A percentile compares a stretch with the other conserved stretches of the same genome.
Evolutionary conservation across 2,113 vertebrate species (phyloP).

Genomic region (Loxodonta africana): DNA sequence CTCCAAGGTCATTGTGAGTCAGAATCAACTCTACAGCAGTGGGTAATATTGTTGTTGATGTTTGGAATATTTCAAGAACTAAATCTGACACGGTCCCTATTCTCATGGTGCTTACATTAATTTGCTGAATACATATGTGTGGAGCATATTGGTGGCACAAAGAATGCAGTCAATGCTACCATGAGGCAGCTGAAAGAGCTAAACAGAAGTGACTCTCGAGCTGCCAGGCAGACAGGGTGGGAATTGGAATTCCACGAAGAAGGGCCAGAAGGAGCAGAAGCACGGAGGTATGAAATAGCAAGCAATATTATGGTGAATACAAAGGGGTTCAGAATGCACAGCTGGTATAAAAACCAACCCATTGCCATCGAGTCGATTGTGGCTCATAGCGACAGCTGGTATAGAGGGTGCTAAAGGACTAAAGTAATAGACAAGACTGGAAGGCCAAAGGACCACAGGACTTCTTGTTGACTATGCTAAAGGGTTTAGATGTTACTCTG

Average conservation of each 20-base stretch:
- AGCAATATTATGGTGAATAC: not conserved
- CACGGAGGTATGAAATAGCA: not conserved
- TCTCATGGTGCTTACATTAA: not conserved
- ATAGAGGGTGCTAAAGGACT: not conserved
- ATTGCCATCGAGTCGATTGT: too few species aligned
- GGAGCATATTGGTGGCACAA: not conserved
- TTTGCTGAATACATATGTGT: not conserved
- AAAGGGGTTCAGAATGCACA: not conserved
- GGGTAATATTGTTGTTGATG: not conserved
- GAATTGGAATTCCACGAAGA: not conserved
- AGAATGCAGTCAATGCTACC: not conserved
- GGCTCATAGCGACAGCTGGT: not conserved
- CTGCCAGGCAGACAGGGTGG: not conserved
- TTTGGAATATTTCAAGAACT: not conserved
- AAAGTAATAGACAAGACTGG: not conserved
- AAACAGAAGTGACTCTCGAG: not conserved
- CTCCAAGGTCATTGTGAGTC: too few species aligned
- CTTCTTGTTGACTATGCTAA: not conserved
- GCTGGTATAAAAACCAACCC: too few species aligned
- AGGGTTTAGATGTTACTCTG: not conserved
- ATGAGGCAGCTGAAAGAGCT: not conserved
- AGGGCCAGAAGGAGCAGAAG: not conserved
- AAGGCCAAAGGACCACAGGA: not conserved
- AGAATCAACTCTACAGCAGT: too few species aligned
- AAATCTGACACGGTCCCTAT: too few species aligned